Evolutionary conservation across 2,113 vertebrate genomes (phyloP), one percentile per base, ranked within the genome.

Genomic region (Zingel zingel): DNA sequence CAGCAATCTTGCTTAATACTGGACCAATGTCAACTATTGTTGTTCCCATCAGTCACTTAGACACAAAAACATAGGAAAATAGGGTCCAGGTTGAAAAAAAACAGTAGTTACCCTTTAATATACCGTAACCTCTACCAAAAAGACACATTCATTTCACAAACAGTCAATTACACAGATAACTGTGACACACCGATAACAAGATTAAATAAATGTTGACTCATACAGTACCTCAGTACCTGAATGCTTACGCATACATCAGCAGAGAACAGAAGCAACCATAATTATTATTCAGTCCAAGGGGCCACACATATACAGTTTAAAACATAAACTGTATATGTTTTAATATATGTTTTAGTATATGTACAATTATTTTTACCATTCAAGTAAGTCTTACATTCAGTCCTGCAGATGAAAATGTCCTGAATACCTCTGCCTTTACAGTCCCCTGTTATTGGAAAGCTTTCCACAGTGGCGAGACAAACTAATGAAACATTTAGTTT

Each of bases 251-350:
- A 62, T 56, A 62, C 36, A 58, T 58, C 54, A 51, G 45, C 57
- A 57, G 30, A 74, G 12, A 73, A 50, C 64, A 81, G 47, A 64
- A 25, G 50, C 33, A 33, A 33, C 54, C 4, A 2, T 50, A 36
- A 64, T 88, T 76, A 61, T 51, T 68, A 61, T 48, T 59, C 33
- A 68, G 59, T 75, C 18, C 21, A 36, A 70, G 21, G 36, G 14
- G 2, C 19, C 19, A 50, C 15, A 0, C 2, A 43, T 39, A 39
- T 11, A 43, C 0, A 74, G 4, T 64, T 73, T 47, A 48, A 3
- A 77, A 57, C 36, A 56, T 57, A 39, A 65, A 25, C 7, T n/a
- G n/a, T n/a, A n/a, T n/a, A n/a, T n/a, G n/a, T n/a, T n/a, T n/a
- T n/a, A n/a, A n/a, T n/a, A n/a, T n/a, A n/a, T n/a, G n/a, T n/a